A percentile compares a stretch with the other conserved stretches of the same genome.
Evolutionary conservation across 2,888 invertebrate species (phyloP).

Genomic region (Catonia carolina): DNA sequence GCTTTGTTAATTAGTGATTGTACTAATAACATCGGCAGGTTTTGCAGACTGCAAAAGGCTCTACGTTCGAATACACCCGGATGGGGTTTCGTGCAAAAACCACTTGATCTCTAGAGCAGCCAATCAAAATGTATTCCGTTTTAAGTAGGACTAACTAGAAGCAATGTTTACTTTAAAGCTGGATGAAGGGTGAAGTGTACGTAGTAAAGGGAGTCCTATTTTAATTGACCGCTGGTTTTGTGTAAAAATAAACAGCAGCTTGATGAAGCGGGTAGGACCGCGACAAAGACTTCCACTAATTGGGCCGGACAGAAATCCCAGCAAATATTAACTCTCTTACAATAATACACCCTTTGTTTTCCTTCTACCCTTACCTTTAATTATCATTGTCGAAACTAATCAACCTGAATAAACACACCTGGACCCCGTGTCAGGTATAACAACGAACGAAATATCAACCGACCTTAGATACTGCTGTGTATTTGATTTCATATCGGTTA

Average conservation of each 20-base stretch:
- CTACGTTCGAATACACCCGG: neutral
- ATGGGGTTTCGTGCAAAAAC: neutral
- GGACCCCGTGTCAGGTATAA: neutral
- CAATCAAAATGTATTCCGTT: slow-evolving; percentile 9
- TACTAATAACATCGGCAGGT: slow-evolving; percentile 2
- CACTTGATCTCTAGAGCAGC: neutral
- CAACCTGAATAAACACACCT: slow-evolving; percentile 6
- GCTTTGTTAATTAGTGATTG: slow-evolving; percentile 1
- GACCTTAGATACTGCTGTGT: too few species aligned
- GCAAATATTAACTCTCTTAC: slow-evolving; percentile 6
- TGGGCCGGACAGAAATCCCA: neutral
- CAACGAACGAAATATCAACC: too few species aligned
- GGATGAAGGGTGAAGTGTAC: neutral
- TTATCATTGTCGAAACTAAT: slow-evolving; percentile 9
- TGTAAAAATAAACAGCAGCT: slow-evolving; percentile 3
- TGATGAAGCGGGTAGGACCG: neutral
- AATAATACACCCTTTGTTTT: neutral
- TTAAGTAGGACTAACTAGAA: slow-evolving; percentile 4
- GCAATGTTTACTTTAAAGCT: neutral
- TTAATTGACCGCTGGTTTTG: slow-evolving; percentile 11
- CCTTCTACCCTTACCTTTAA: neutral
- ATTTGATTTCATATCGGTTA: too few species aligned
- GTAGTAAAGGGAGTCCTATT: neutral
- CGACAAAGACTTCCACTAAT: slow-evolving; percentile 3
- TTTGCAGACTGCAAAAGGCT: neutral